Evolutionary conservation across 1,140 invertebrate species (phyloP).

Genomic region (Reticulitermes speratus): DNA sequence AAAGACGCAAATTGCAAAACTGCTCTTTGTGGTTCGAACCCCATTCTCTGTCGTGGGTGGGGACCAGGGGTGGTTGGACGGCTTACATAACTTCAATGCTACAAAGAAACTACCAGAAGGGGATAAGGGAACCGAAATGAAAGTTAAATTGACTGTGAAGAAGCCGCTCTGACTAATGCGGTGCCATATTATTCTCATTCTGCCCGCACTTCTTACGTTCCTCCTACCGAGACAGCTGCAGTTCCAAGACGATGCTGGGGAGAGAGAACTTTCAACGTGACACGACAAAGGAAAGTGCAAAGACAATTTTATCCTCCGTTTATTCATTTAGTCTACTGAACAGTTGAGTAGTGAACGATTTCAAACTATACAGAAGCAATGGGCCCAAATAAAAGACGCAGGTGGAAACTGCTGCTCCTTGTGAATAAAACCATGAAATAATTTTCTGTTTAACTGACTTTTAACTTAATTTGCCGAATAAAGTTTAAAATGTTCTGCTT

Average conservation of each 20-base stretch:
- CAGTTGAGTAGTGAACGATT: background rate
- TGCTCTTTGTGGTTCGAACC: background rate
- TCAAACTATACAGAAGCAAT: background rate
- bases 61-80: background rate
- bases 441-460: too few relatives aligned
- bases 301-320: background rate
- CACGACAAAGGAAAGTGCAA: background rate
- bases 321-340: background rate
- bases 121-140: background rate
- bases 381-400: too few relatives aligned
- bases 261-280: background rate
- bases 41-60: background rate
- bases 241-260: background rate
- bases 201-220: background rate
- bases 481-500: too few relatives aligned
- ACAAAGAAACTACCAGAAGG: background rate
- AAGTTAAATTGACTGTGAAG: background rate
- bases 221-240: background rate
- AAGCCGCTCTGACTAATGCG: slow-evolving; percentile 10
- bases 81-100: background rate
- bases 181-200: slow-evolving; percentile 16
- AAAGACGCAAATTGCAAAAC: background rate
- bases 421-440: too few relatives aligned
- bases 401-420: too few relatives aligned
- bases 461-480: too few relatives aligned